A percentile compares a stretch with the other conserved stretches of the same genome.
Conservation (phyloP, 2,113 vertebrate genomes). For the Hippocampus zosterae region DNA sequence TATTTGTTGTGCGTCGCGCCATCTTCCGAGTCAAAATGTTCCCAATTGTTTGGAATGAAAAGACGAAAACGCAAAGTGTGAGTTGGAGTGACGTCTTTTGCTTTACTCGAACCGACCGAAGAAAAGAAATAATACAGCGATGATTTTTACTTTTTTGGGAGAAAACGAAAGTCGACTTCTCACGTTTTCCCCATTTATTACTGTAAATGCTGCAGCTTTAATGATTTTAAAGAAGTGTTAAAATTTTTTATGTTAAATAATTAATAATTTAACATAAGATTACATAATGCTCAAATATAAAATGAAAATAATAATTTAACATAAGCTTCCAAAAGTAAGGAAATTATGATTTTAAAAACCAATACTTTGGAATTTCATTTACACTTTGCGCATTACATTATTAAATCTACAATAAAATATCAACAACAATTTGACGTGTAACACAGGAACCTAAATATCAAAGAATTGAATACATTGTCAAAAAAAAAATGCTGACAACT, state of each 20-base stretch:
- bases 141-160: background rate
- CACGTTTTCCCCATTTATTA: background rate
- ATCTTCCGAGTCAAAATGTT: constrained; percentile 42
- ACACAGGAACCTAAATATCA: background rate
- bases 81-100: background rate
- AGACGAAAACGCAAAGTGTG: background rate
- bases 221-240: background rate
- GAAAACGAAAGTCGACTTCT: background rate
- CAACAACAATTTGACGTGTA: background rate
- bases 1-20: constrained; percentile 49
- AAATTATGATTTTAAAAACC: background rate
- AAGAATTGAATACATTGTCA: background rate
- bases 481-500: background rate
- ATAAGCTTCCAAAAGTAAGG: background rate
- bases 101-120: background rate
- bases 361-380: background rate
- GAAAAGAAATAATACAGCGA: background rate
- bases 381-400: too few relatives aligned
- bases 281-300: too few relatives aligned
- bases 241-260: too few relatives aligned
- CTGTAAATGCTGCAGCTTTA: background rate
- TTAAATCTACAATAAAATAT: background rate
- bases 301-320: too few relatives aligned
- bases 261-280: too few relatives aligned
- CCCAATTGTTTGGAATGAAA: constrained; percentile 20